Conservation (phyloP, 2,888 invertebrate species). For the Drosophila tanythrix region DNA sequence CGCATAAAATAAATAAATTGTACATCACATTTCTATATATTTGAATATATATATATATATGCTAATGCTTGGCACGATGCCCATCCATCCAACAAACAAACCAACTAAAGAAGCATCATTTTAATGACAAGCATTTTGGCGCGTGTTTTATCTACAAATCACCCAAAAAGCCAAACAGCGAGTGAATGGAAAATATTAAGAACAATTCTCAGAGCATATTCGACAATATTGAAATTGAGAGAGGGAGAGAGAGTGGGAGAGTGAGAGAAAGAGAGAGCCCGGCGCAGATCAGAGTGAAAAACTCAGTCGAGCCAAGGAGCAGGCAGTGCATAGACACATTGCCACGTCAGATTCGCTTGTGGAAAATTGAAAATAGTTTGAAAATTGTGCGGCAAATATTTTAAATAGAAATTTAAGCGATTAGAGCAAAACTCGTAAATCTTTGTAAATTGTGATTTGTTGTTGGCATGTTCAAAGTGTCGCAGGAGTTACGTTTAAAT, state of each 20-base stretch:
- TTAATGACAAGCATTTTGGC: slow-evolving; percentile 44
- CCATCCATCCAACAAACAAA: slow-evolving; percentile 25
- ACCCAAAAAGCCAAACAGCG: slow-evolving; percentile 4
- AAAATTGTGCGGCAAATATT: slow-evolving; percentile 34
- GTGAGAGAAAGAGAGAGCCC: slow-evolving; percentile 22
- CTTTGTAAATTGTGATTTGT: slow-evolving; percentile 6
- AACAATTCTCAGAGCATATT: slow-evolving; percentile 50
- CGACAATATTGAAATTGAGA: slow-evolving; percentile 7
- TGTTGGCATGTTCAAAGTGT: slow-evolving; percentile 82
- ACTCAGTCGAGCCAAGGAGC: slow-evolving; percentile 62
- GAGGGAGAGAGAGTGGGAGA: slow-evolving; percentile 13
- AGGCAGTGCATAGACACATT: slow-evolving; percentile 46
- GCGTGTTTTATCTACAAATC: slow-evolving; percentile 8
- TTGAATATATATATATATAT: not conserved
- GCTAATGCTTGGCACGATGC: slow-evolving; percentile 58
- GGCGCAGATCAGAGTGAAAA: slow-evolving; percentile 15
- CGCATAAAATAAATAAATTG: slow-evolving; percentile 17
- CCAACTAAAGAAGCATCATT: slow-evolving; percentile 25
- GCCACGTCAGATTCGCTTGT: slow-evolving; percentile 31
- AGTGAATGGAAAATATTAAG: slow-evolving; percentile 49
- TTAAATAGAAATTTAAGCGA: slow-evolving; percentile 33
- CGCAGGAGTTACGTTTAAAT: slow-evolving; percentile 84
- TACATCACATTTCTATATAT: slow-evolving; percentile 21
- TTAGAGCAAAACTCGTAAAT: slow-evolving; percentile 21
- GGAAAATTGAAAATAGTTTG: slow-evolving; percentile 30